Base-by-base conservation (phyloP, 2,888 invertebrate species). In the Lathronympha strigana region DNA sequence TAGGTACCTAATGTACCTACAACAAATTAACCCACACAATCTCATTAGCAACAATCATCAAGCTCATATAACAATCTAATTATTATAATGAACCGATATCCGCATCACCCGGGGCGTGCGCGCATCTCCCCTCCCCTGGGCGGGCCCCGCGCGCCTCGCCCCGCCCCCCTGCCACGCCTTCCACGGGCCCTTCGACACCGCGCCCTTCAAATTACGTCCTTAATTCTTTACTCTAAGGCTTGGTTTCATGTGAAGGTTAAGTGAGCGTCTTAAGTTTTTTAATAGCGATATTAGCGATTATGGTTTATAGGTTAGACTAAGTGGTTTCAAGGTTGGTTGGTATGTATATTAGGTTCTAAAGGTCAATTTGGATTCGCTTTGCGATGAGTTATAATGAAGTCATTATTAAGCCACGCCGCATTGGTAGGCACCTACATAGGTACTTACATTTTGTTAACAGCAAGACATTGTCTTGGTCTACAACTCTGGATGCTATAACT, bases 81-180 rank as follows among this genome's bases (percentile, higher is more conserved):
- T 64, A 63, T 63, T 55, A 60, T 58, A 51, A 61, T 45, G 43
- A 45, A 45, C 33, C 49, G 36, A 58, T 61, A 51, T 53, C 33
- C 45, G 25, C 50, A 33, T 6, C 28, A 47, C 53, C 43, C 63
- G 62, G 78, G 79, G 82, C 82, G 72, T 75, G 71, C 80, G 78
- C 80, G 47, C 47, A n/a, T 11, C 11, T n/a, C 23, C 80, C 70
- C 71, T 70, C 74, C 86, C 84, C 75, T 58, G 63, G 74, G 84
- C 83, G 76, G 80, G 83, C 66, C 73, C 78, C 66, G 28, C 36
- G 33, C 61, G 58, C 40, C 68, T 72, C 72, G 77, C 79, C 71
- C 77, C 83, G 79, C 86, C 83, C 73, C 64, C 66, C 58, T 68
- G 74, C 74, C 79, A 83, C 80, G 70, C 72, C 70, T 64, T 68